Percentiles rank a stretch among this genome's conserved stretches.
phyloP scores from a whole-genome alignment of 2,888 invertebrate species.

The Petrolisthes manimaculis region DNA sequence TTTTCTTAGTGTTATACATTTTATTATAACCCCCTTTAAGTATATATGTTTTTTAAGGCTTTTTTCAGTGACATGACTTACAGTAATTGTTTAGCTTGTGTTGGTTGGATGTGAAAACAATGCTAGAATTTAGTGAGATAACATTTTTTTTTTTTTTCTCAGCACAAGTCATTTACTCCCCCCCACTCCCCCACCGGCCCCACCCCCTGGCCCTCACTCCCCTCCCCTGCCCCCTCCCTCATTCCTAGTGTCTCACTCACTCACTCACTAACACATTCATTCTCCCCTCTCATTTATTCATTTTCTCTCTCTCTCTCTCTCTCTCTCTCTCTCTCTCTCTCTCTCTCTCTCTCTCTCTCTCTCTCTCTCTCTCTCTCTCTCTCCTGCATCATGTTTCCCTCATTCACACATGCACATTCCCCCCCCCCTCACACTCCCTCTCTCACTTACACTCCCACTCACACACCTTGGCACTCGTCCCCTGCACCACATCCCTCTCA shows the following conservation, averaged over 20 bases:
- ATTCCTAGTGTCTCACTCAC: background rate
- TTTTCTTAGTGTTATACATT: no score
- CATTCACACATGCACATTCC: no score
- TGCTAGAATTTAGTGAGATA: background rate
- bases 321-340: background rate
- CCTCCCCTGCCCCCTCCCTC: constrained; percentile 8
- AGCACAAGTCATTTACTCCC: background rate
- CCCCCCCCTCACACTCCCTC: background rate
- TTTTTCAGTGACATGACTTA: no score
- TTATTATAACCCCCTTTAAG: no score
- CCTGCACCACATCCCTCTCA: background rate
- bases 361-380: background rate
- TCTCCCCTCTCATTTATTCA: no score
- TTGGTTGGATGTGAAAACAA: background rate
- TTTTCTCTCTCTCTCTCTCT: background rate
- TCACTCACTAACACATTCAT: background rate
- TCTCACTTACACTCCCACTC: background rate
- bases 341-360: background rate
- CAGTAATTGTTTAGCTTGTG: background rate
- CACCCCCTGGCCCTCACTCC: constrained; percentile 16
- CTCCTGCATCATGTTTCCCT: no score
- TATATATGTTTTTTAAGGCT: no score
- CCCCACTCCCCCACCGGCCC: background rate
- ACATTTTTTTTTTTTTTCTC: background rate
- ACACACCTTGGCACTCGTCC: background rate